Evolutionary conservation across 64 coral and sea anemone species (phyloP), one percentile per base, ranked within the genome.

Genomic region (Anthopleura sola): DNA sequence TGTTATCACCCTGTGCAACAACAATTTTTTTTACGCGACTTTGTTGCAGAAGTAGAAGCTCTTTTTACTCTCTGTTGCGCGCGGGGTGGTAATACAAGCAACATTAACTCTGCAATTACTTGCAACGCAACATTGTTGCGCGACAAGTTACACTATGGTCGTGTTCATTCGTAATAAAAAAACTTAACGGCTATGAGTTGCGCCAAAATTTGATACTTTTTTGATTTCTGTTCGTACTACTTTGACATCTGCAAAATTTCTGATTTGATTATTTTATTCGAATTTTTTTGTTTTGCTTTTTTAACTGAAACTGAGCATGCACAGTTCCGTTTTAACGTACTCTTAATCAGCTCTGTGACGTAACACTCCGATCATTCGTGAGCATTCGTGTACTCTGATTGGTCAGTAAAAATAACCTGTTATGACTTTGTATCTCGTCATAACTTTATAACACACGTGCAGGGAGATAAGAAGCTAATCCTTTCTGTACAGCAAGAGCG

Each of bases 401-500:
- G 66, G 26, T 53, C 50, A 53, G 12, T 53, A 53, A 71, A 31
- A 14, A 71, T 71, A 71, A 71, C 66, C 29, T 71, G 66, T 71
- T 34, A 71, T 71, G 29, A 71, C 58, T 62, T 62, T 31, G 13
- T 71, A 71, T 5, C 68, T 90, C 36, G 54, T 83, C 84, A 76
- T 84, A 81, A 58, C 21, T 60, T 56, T 89, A 56, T 89, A 82
- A 83, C 58, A 23, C 47, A 69, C 75, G 88, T 89, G 88, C 77
- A 90, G 88, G 88, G 60, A 31, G 34, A 58, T 57, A 90, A 90
- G 88, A 90, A 85, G 84, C 81, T 84, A 68, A 51, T 90, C 77
- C 81, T 84, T 75, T 84, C 81, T 31, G 55, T 90, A 60, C 77
- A 82, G 55, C 88, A 83, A 90, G 88, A 90, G 66, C 89, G 89